Conservation (phyloP, 2,888 invertebrate genomes). For the Amphipoea oculea region DNA sequence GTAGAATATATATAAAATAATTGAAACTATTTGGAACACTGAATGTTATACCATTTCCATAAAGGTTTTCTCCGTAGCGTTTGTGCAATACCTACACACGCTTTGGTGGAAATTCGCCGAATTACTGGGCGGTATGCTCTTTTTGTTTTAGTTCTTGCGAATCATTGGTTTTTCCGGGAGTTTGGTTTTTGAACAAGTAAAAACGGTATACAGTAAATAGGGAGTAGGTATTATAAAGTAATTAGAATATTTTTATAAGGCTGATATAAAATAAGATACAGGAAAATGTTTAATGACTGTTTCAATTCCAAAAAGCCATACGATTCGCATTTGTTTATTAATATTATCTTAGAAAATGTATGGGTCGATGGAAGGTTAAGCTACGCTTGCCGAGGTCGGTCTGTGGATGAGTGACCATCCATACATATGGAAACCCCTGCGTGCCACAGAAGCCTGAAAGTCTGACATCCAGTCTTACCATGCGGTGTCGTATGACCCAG, state of each 20-base stretch:
- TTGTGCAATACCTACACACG: slow-evolving; percentile 16
- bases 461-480: not conserved
- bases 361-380: not conserved
- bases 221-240: not conserved
- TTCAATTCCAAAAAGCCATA: not conserved
- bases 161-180: not conserved
- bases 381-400: not conserved
- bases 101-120: slow-evolving; percentile 34
- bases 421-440: not conserved
- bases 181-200: not conserved
- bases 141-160: slow-evolving; percentile 6
- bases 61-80: slow-evolving; percentile 51
- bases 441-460: not conserved
- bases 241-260: not conserved
- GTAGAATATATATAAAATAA: slow-evolving; percentile 28
- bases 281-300: not conserved
- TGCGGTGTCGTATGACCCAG: not conserved
- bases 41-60: slow-evolving; percentile 59
- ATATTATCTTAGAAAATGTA: not conserved
- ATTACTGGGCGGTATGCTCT: slow-evolving; percentile 12
- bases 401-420: not conserved
- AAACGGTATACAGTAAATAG: not conserved
- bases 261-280: not conserved
- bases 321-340: not conserved
- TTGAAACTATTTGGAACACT: slow-evolving; percentile 48